phyloP scores from a whole-genome alignment of 92 coral and sea anemone genomes.

The Isaurus tuberculatus region DNA sequence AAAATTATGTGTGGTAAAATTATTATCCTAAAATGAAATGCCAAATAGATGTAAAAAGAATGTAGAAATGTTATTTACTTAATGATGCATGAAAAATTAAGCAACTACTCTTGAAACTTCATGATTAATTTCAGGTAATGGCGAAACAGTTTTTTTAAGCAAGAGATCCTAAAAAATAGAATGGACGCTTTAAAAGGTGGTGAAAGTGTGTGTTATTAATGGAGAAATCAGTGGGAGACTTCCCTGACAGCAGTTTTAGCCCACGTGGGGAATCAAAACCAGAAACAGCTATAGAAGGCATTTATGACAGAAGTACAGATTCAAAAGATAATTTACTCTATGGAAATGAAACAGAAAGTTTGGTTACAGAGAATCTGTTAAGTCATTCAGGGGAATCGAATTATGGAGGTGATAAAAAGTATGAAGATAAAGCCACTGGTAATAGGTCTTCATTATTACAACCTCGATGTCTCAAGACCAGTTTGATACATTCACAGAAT shows the following conservation, averaged over 20 bases:
- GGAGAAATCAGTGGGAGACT: slow-evolving; percentile 11
- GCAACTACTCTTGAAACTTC: neutral
- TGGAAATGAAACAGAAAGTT: slow-evolving; percentile 39
- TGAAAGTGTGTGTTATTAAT: neutral
- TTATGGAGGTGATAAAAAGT: neutral
- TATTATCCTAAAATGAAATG: too few species aligned
- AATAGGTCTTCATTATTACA: neutral
- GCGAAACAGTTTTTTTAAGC: neutral
- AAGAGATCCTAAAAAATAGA: neutral
- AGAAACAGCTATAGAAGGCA: neutral
- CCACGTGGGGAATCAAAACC: slow-evolving; percentile 1
- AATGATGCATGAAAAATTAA: too few species aligned
- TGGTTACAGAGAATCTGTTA: slow-evolving; percentile 18
- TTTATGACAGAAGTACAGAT: neutral
- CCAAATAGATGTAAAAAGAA: too few species aligned
- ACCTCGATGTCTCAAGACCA: neutral
- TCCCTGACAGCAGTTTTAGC: neutral
- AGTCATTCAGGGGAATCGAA: neutral
- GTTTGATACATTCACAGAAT: neutral
- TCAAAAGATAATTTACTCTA: slow-evolving; percentile 18
- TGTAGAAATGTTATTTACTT: too few species aligned
- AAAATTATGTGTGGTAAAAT: too few species aligned
- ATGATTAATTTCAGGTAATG: neutral
- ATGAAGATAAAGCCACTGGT: neutral
- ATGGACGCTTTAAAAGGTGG: neutral